These are phyloP conservation scores for Eristalis tenax DNA, from an alignment of 2,888 invertebrate genomes.

Conservation along the genomic window DNA sequence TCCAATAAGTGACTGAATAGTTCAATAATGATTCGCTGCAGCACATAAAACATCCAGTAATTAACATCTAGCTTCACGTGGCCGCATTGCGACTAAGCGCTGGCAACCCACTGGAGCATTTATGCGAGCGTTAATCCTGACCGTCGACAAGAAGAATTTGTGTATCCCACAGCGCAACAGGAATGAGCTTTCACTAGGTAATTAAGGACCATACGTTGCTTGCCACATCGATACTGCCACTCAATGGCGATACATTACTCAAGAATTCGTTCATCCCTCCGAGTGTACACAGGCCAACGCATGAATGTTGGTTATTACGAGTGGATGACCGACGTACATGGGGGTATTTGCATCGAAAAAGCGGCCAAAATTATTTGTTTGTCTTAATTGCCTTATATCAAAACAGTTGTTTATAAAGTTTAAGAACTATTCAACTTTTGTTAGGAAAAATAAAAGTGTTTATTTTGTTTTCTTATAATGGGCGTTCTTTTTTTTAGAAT, in stretches of 20 bases:
- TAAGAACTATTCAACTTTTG: too few species aligned
- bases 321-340: constrained; percentile 32
- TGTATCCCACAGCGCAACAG: constrained; percentile 67
- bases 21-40: neutral
- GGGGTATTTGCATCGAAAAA: too few species aligned
- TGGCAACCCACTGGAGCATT: constrained; percentile 27
- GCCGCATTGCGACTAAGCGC: neutral
- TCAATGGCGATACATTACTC: constrained; percentile 37
- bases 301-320: constrained; percentile 6
- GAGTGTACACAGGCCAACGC: constrained; percentile 13
- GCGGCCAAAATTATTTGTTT: too few species aligned
- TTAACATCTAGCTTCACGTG: neutral
- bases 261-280: constrained; percentile 28
- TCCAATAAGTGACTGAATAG: neutral
- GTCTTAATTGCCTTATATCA: too few species aligned
- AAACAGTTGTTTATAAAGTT: too few species aligned
- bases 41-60: neutral
- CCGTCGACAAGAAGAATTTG: constrained; percentile 55
- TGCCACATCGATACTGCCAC: constrained; percentile 15
- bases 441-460: too few species aligned
- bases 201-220: constrained; percentile 51
- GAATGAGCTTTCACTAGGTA: constrained; percentile 68
- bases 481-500: too few species aligned
- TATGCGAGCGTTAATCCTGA: constrained; percentile 56
- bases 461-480: too few species aligned